Base-by-base conservation (phyloP, 2,113 vertebrate genomes). In the Cochlearius cochlearius region DNA sequence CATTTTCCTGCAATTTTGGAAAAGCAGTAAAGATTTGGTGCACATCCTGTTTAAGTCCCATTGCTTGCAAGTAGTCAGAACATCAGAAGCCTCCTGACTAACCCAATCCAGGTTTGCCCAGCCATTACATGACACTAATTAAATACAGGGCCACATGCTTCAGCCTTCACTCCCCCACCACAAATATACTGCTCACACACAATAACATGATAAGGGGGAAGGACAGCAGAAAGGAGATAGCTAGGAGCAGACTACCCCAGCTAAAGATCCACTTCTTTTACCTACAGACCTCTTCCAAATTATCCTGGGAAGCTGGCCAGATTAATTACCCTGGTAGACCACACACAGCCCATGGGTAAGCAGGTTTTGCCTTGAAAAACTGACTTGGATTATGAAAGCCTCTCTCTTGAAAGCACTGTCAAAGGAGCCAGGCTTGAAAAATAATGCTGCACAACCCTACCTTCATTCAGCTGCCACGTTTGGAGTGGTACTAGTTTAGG, bases 291-390 rank as follows among this genome's bases (percentile, higher is more conserved):
- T 81, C 23, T 77, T 91, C 73, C 60, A 91, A 75, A 45, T 85
- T 84, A 71, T 45, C 29, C 86, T 0, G 5, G 80, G 94, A 92
- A 96, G 3, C 45, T 36, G 43, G 86, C 89, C 94, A 92, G 64
- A 68, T 68, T 94, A 94, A 96, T 96, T 91, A 94, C 64, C 52
- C 84, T 89, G 68, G 64, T 52, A 89, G 86, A 92, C 91, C 93
- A 95, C 96, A 91, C 83, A 89, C 83, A 89, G 83, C 73, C 86
- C 60, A 72, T 52, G 49, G 59, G 60, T 91, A 94, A 91, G 73
- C 32, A 86, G 60, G 3, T 60, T 81, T 87, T 72, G 73, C 86
- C 84, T 87, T 75, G 52, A 91, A 91, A 92, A 94, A 74, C 20
- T 16, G 32, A 91, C 43, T 47, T 88, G 68, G 73, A 66, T 91